phyloP scores from a whole-genome alignment of 2,113 vertebrate genomes.

The Dromiciops gliroides region DNA sequence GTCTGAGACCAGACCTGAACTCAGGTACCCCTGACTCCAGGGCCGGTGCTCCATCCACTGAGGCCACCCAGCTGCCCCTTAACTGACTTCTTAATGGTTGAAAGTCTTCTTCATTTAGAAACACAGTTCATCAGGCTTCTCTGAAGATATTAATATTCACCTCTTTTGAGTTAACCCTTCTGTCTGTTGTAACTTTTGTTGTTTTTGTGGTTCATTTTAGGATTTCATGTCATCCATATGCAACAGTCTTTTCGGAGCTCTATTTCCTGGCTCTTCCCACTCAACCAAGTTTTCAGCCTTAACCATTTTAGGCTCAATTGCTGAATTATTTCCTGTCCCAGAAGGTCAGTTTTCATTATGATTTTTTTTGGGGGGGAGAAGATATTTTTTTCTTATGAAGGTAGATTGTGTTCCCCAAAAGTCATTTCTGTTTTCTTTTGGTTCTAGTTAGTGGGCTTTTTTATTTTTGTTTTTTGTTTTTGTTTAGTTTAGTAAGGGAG shows the following conservation, averaged over 20 bases:
- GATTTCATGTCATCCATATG: constrained; percentile 91
- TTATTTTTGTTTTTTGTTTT: constrained; percentile 17
- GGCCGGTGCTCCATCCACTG: too few species aligned
- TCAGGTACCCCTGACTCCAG: too few species aligned
- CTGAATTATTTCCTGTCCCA: constrained; percentile 86
- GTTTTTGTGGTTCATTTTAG: constrained; percentile 74
- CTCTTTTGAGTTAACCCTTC: constrained; percentile 12
- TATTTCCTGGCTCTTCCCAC: constrained; percentile 94
- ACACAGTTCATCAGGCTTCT: neutral
- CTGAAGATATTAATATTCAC: neutral
- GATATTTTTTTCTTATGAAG: neutral
- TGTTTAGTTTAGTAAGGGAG: neutral
- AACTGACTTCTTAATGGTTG: neutral
- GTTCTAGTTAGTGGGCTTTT: neutral
- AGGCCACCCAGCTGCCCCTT: too few species aligned
- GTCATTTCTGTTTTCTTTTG: constrained; percentile 8
- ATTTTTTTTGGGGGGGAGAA: neutral
- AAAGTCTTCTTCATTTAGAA: neutral
- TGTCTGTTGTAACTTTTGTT: constrained; percentile 36
- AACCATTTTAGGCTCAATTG: constrained; percentile 90
- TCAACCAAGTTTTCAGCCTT: constrained; percentile 91
- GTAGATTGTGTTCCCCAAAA: neutral
- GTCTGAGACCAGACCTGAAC: too few species aligned
- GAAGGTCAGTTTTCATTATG: constrained; percentile 78
- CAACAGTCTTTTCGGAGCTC: constrained; percentile 88